Conservation (phyloP, 2,113 vertebrate genomes). For the Ciconia stormi region DNA sequence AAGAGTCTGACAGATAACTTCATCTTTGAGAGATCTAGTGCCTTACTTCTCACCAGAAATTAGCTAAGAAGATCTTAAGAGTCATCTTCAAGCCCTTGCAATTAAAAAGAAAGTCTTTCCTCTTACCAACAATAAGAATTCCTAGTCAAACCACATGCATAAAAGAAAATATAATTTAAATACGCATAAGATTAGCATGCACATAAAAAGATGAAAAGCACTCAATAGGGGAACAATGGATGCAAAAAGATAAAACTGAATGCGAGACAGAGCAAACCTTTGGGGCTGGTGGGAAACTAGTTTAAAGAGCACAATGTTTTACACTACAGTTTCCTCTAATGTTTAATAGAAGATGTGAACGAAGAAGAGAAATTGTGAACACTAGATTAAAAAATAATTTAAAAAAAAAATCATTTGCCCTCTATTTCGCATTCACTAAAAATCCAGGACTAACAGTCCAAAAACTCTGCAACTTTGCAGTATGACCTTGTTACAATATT, state of each 20-base stretch:
- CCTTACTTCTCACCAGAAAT: background rate
- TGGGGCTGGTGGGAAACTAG: slow-evolving; percentile 12
- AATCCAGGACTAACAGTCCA: background rate
- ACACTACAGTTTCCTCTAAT: background rate
- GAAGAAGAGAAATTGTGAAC: background rate
- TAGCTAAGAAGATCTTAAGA: background rate
- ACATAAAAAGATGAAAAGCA: background rate
- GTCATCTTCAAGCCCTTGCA: background rate
- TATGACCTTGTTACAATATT: background rate
- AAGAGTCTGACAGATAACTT: background rate
- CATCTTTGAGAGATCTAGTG: background rate
- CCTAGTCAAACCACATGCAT: background rate
- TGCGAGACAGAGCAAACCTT: background rate
- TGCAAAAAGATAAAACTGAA: background rate
- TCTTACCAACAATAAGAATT: background rate
- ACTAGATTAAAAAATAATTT: background rate
- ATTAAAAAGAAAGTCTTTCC: background rate
- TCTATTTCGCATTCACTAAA: background rate
- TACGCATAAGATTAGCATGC: background rate
- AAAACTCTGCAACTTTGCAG: background rate
- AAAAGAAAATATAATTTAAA: background rate
- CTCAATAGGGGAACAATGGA: background rate
- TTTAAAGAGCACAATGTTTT: slow-evolving; percentile 19
- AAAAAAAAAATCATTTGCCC: background rate
- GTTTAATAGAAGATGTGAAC: slow-evolving; percentile 11